Evolutionary conservation across 2,113 vertebrate species (phyloP).

Genomic region (Chaetodon trifascialis): DNA sequence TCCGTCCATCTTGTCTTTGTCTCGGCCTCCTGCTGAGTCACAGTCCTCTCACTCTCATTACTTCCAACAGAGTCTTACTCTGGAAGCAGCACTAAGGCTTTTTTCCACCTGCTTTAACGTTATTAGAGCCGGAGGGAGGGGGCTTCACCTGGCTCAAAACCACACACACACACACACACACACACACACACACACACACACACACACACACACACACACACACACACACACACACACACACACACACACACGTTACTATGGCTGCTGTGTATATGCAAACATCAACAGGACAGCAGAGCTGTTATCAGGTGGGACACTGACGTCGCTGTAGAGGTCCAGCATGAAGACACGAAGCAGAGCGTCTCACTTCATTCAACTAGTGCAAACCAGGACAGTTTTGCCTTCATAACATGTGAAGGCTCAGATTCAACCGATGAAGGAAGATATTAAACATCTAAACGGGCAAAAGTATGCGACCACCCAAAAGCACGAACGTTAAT

Average conservation of each 20-base stretch:
- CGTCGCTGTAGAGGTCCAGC: neutral
- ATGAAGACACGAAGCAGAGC: too few species aligned
- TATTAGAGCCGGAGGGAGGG: neutral
- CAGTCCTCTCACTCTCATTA: conserved; percentile 4
- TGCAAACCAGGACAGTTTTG: neutral
- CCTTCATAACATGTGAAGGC: neutral
- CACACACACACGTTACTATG: neutral
- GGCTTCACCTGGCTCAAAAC: neutral
- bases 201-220: conserved; percentile 5
- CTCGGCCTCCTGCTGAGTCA: neutral
- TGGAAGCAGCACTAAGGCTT: conserved; percentile 10
- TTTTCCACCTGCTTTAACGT: conserved; percentile 2
- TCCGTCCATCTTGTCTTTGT: conserved; percentile 5
- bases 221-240: conserved; percentile 3
- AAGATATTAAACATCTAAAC: too few species aligned
- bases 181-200: conserved; percentile 3
- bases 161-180: neutral
- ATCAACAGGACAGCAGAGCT: neutral
- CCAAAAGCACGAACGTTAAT: neutral
- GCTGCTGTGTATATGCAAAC: neutral
- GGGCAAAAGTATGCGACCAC: too few species aligned
- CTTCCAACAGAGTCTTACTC: neutral
- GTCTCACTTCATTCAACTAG: neutral
- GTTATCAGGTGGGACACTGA: conserved; percentile 17
- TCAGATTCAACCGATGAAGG: neutral